Conservation (phyloP, 2,797 vertebrate species). For the Hemitrygon akajei region DNA sequence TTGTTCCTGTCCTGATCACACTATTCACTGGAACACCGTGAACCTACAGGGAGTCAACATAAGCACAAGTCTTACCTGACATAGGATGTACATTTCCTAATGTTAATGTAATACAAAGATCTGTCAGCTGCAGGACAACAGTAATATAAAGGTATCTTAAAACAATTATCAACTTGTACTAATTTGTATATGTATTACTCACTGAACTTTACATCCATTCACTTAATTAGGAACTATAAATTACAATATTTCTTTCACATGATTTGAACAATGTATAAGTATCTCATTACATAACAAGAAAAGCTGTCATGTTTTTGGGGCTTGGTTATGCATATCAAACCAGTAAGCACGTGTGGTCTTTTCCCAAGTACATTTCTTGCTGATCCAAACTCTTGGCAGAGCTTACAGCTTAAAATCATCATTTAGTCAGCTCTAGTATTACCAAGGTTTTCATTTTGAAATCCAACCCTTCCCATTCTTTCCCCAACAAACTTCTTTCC, state of each 20-base stretch:
- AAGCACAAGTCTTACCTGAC: too few relatives aligned
- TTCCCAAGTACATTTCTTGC: background rate
- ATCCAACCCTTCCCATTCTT: background rate
- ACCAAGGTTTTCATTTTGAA: background rate
- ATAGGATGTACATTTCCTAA: background rate
- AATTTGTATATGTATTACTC: background rate
- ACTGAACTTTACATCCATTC: background rate
- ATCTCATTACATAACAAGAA: background rate
- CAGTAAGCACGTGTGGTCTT: background rate
- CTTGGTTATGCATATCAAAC: background rate
- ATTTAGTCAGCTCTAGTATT: background rate
- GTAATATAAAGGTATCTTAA: background rate
- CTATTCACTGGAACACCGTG: too few relatives aligned
- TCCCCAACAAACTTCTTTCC: background rate
- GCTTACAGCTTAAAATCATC: background rate
- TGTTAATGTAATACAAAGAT: background rate
- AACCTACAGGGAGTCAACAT: too few relatives aligned
- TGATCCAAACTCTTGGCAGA: background rate
- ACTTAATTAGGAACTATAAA: background rate
- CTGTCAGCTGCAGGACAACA: background rate
- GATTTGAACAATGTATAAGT: background rate
- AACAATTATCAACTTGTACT: background rate
- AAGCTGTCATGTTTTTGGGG: background rate
- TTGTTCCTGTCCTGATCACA: too few relatives aligned
- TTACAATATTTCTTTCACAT: background rate